phyloP scores from a whole-genome alignment of 1,140 invertebrate genomes.

The Zaprionus camerounensis region DNA sequence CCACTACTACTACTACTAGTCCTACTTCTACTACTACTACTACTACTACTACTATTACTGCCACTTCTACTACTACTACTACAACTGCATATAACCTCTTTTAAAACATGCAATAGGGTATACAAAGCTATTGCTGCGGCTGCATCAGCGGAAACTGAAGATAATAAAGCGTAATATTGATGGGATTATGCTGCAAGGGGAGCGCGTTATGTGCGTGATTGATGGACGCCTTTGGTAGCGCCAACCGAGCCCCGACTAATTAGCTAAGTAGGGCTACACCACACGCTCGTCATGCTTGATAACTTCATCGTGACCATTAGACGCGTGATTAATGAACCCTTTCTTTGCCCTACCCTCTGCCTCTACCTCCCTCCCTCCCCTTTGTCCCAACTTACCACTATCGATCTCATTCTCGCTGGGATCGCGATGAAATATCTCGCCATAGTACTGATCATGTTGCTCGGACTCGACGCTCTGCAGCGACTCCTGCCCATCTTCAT shows the following conservation, averaged over 20 bases:
- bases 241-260: not conserved
- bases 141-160: slow-evolving; percentile 24
- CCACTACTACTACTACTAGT: too few relatives aligned
- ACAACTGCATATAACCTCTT: not conserved
- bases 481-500: slow-evolving; percentile 81
- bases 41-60: too few relatives aligned
- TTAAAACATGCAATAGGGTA: not conserved
- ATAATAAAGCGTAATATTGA: slow-evolving; percentile 33
- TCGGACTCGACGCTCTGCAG: slow-evolving; percentile 88
- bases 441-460: slow-evolving; percentile 85
- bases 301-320: slow-evolving; percentile 19
- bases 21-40: too few relatives aligned
- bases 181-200: slow-evolving; percentile 18
- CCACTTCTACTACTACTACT: not conserved
- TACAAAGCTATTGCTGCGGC: not conserved
- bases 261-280: slow-evolving; percentile 11
- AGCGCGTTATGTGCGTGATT: slow-evolving; percentile 24
- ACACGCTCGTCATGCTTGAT: slow-evolving; percentile 24
- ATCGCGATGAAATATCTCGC: slow-evolving; percentile 80
- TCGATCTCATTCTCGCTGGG: slow-evolving; percentile 82
- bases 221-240: slow-evolving; percentile 20
- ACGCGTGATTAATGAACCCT: slow-evolving; percentile 15
- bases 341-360: not conserved
- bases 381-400: slow-evolving; percentile 59
- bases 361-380: too few relatives aligned